Conservation (phyloP, 2,797 vertebrate genomes). For the Lagodon rhomboides region DNA sequence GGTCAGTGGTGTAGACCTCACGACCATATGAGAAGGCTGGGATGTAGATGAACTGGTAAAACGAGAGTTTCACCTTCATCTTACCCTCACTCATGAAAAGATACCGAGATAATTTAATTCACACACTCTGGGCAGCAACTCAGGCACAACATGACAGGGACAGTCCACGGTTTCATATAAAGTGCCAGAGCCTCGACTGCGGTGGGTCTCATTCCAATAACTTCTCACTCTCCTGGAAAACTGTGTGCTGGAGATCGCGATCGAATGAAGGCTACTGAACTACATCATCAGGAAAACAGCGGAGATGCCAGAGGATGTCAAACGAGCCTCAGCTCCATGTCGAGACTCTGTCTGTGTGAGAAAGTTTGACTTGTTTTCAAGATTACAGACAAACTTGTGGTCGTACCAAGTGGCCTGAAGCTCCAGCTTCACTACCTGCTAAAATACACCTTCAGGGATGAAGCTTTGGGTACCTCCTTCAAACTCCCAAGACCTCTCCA, state of each 20-base stretch:
- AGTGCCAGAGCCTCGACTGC: background rate
- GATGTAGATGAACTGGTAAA: background rate
- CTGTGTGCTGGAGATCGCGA: background rate
- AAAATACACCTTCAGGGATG: background rate
- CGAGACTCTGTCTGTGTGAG: background rate
- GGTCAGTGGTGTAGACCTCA: background rate
- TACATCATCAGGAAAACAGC: slow-evolving; percentile 15
- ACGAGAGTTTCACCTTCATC: background rate
- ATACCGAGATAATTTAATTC: background rate
- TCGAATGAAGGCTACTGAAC: background rate
- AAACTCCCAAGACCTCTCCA: background rate
- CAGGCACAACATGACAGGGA: background rate
- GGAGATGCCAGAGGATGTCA: background rate
- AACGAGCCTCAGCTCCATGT: background rate
- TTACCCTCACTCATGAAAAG: background rate
- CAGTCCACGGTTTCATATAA: background rate
- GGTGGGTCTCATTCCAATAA: no score
- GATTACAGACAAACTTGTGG: no score
- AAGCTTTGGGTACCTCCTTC: background rate
- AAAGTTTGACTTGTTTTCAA: background rate
- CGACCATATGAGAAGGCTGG: background rate
- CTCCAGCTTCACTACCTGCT: background rate
- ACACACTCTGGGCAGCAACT: background rate
- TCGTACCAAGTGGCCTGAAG: background rate
- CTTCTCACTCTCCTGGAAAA: background rate